Conservation (phyloP, 1,140 invertebrate species). For the Gonatopus flavifemur region DNA sequence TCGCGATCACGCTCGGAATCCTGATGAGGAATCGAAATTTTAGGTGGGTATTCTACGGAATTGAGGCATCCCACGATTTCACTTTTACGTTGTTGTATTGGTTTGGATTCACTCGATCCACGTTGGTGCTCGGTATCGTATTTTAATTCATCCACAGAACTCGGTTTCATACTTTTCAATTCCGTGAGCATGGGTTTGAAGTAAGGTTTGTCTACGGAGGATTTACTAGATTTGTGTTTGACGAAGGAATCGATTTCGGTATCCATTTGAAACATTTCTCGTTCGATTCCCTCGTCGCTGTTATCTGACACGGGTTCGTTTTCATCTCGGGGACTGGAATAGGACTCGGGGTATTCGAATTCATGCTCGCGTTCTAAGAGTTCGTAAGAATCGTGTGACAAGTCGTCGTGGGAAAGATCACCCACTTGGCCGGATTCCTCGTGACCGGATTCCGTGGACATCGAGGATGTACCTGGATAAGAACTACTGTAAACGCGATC, state of each 20-base stretch:
- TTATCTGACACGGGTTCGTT: slow-evolving; percentile 46
- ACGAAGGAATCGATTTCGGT: slow-evolving; percentile 55
- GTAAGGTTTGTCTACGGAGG: slow-evolving; percentile 40
- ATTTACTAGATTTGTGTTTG: slow-evolving; percentile 47
- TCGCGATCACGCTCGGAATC: slow-evolving; percentile 43
- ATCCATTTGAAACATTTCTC: slow-evolving; percentile 58
- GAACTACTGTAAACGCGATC: slow-evolving; percentile 79
- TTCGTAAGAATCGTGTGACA: slow-evolving; percentile 88
- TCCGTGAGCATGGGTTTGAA: slow-evolving; percentile 46
- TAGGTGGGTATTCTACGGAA: slow-evolving; percentile 34
- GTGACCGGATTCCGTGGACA: slow-evolving; percentile 65
- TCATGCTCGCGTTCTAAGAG: slow-evolving; percentile 70
- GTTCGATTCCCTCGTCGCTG: slow-evolving; percentile 54
- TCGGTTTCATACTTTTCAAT: slow-evolving; percentile 35
- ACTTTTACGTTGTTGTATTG: slow-evolving; percentile 52
- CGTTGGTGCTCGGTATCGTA: slow-evolving; percentile 43
- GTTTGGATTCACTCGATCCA: no score
- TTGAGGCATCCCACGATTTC: slow-evolving; percentile 41
- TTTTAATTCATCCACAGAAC: slow-evolving; percentile 41
- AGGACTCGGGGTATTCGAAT: slow-evolving; percentile 54
- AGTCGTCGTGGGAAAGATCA: slow-evolving; percentile 77
- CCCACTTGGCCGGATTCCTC: slow-evolving; percentile 59
- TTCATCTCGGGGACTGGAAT: slow-evolving; percentile 48
- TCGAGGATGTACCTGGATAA: slow-evolving; percentile 77
- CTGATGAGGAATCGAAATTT: slow-evolving; percentile 31